These are phyloP conservation scores for Botia kubotai DNA, from an alignment of 2,797 vertebrate genomes.

Conservation along the genomic window DNA sequence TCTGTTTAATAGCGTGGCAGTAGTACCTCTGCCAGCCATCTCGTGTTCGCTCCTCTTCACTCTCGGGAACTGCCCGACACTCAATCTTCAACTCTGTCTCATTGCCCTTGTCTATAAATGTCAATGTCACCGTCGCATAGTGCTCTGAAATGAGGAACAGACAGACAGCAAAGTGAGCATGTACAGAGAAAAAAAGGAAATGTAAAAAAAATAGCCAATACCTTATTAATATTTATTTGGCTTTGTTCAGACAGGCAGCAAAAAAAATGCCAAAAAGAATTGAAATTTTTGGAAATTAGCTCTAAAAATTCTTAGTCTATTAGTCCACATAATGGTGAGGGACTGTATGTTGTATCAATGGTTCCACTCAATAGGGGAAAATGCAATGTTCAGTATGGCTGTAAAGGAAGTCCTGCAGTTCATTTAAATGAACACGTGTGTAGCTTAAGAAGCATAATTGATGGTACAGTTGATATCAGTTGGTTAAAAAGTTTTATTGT, in stretches of 20 bases:
- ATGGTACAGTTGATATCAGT: no score
- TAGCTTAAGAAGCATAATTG: no score
- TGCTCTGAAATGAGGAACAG: conserved; percentile 80
- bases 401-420: no score
- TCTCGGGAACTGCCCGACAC: conserved; percentile 87
- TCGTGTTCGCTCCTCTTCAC: conserved; percentile 89
- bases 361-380: no score
- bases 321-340: no score
- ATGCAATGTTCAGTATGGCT: no score
- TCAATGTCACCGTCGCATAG: conserved; percentile 88
- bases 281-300: no score
- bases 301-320: no score
- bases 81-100: conserved; percentile 92
- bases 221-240: no score
- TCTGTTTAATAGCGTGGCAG: conserved; percentile 96
- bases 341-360: no score
- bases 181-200: background rate
- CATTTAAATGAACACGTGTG: no score
- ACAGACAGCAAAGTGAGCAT: background rate
- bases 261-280: background rate
- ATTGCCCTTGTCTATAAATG: conserved; percentile 83
- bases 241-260: background rate
- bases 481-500: no score
- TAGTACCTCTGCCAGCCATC: conserved; percentile 97
- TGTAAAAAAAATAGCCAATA: background rate